Evolutionary conservation across 2,113 vertebrate genomes (phyloP), one percentile per base, ranked within the genome.

Genomic region (Rousettus leschenaultii): DNA sequence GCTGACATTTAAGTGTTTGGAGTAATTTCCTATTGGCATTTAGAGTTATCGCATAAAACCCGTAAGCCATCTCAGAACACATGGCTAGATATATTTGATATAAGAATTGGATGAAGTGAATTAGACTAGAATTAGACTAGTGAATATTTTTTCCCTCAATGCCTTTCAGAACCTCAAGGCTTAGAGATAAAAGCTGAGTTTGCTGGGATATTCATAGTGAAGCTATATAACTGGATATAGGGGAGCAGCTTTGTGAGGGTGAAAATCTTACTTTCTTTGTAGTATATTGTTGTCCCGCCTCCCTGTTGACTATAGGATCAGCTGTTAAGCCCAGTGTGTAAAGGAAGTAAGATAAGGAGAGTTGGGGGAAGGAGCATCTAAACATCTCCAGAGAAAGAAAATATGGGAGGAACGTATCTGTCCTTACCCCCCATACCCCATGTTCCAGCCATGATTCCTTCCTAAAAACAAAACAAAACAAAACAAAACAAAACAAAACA

Each of bases 1-100:
- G 45, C 22, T 96, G 80, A 91, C 86, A 88, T 91, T 84, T 87
- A 79, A 91, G 35, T 45, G 78, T 92, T 80, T 86, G 70, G 61
- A 79, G 45, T 86, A 63, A 83, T 74, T 95, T 78, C 94, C 63
- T 57, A 18, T 15, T 92, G 38, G 59, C 61, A 89, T 86, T 95
- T 94, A 12, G 43, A 94, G 85, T 96, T 65, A n/a, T 71, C 13
- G 0, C 14, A 33, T 65, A 86, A 90, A 8, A 74, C 30, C 21
- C 40, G 74, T 22, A 22, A 61, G 55, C n/a, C 48, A 78, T 40
- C 19, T 61, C 38, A 75, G 91, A 94, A 57, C 30, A 70, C 83
- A 48, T 75, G 14, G 26, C 30, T 65, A n/a, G 12, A 40, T 66
- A 55, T 48, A 68, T 55, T 24, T 75, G 71, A 68, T 91, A 26